Conservation (phyloP, 2,888 invertebrate species). For the Brachyptera risi region DNA sequence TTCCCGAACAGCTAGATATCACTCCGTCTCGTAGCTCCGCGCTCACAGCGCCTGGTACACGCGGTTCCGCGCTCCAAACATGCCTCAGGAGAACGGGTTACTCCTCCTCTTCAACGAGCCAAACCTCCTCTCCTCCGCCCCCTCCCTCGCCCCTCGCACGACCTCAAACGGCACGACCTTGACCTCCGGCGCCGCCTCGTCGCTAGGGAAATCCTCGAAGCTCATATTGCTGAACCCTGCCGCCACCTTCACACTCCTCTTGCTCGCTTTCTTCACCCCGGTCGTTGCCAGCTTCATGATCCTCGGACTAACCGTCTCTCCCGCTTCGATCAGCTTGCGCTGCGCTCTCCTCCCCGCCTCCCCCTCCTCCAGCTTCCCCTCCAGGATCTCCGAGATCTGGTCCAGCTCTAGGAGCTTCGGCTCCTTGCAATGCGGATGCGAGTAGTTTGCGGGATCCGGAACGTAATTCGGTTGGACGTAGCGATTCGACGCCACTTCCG, state of each 20-base stretch:
- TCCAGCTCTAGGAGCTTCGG: neutral
- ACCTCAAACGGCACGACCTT: constrained; percentile 58
- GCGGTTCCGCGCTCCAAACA: constrained; percentile 8
- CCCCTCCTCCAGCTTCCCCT: neutral
- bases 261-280: constrained; percentile 20
- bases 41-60: constrained; percentile 15
- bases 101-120: constrained; percentile 47
- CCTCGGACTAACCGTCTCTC: neutral
- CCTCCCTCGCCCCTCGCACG: constrained; percentile 42
- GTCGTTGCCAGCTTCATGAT: neutral
- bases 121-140: constrained; percentile 41
- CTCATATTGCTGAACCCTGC: constrained; percentile 70
- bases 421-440: neutral
- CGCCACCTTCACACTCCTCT: constrained; percentile 42
- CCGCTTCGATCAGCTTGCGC: neutral
- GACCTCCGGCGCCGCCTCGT: constrained; percentile 45
- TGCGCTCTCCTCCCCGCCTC: neutral
- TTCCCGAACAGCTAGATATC: no score
- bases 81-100: constrained; percentile 47
- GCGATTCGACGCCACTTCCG: neutral
- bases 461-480: neutral
- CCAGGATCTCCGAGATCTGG: neutral
- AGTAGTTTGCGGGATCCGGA: neutral
- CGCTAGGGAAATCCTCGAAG: constrained; percentile 68
- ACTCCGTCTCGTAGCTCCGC: no score